Evolutionary conservation across 1,140 invertebrate species (phyloP).

Genomic region (Drosophila chauvacae): DNA sequence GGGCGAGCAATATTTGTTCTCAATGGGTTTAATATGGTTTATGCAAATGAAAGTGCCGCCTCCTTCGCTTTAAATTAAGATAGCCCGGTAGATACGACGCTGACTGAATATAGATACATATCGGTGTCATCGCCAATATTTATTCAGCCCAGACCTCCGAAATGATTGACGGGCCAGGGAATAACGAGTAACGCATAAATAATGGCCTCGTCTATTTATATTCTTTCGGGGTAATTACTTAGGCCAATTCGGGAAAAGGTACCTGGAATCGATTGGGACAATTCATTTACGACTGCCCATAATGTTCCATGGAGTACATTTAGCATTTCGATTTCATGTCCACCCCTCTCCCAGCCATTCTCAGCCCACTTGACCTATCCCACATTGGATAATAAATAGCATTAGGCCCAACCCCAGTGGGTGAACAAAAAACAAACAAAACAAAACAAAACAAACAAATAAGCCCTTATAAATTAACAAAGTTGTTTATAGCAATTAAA

Average conservation of each 20-base stretch:
- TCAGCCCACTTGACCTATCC: slow-evolving; percentile 1
- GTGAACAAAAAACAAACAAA: not conserved
- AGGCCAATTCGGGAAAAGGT: slow-evolving; percentile 11
- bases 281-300: slow-evolving; percentile 17
- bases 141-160: slow-evolving; percentile 17
- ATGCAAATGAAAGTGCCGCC: slow-evolving; percentile 59
- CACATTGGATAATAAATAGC: slow-evolving; percentile 29
- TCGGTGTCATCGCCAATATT: slow-evolving; percentile 21
- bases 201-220: slow-evolving; percentile 17
- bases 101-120: slow-evolving; percentile 18
- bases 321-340: slow-evolving; percentile 14
- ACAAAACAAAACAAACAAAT: not conserved
- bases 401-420: slow-evolving; percentile 9
- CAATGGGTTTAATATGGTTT: slow-evolving; percentile 62
- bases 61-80: slow-evolving; percentile 37
- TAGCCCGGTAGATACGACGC: not conserved
- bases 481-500: slow-evolving; percentile 38
- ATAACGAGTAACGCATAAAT: slow-evolving; percentile 12
- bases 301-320: slow-evolving; percentile 3
- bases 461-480: slow-evolving; percentile 31
- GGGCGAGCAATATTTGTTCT: slow-evolving; percentile 44
- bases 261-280: slow-evolving; percentile 25
- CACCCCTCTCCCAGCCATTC: not conserved
- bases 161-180: slow-evolving; percentile 12
- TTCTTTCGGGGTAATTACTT: slow-evolving; percentile 24